Evolutionary conservation across 2,797 vertebrate species (phyloP).

Genomic region (Ambastaia sidthimunki): DNA sequence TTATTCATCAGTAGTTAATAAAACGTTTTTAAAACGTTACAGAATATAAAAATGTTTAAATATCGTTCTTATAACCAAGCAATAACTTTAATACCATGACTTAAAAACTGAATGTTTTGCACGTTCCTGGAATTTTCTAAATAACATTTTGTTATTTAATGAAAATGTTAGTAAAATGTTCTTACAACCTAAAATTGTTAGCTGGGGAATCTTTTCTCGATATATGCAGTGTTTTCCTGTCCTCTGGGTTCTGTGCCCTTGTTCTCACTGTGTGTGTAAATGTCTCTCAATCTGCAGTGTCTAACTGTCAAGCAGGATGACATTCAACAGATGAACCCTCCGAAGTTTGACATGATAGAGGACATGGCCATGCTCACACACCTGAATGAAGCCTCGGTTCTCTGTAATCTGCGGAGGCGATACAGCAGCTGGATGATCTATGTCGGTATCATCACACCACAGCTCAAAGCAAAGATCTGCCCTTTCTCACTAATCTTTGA

Average conservation of each 20-base stretch:
- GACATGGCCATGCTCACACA: slow-evolving; percentile 96
- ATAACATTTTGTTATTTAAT: too few relatives aligned
- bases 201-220: too few relatives aligned
- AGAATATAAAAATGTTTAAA: too few relatives aligned
- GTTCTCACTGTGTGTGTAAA: neutral
- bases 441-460: slow-evolving; percentile 73
- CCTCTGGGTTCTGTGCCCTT: neutral
- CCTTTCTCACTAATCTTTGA: slow-evolving; percentile 51
- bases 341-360: slow-evolving; percentile 90
- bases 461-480: slow-evolving; percentile 40
- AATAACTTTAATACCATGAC: too few relatives aligned
- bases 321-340: slow-evolving; percentile 92
- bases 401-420: slow-evolving; percentile 86
- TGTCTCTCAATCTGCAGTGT: slow-evolving; percentile 67
- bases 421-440: slow-evolving; percentile 92
- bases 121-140: too few relatives aligned
- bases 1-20: too few relatives aligned
- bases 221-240: too few relatives aligned
- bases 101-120: too few relatives aligned
- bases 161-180: too few relatives aligned
- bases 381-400: slow-evolving; percentile 89
- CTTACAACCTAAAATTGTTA: too few relatives aligned
- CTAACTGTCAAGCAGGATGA: slow-evolving; percentile 84
- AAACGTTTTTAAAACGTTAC: too few relatives aligned
- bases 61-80: too few relatives aligned